phyloP scores from a whole-genome alignment of 2,797 vertebrate genomes.

The Australoheros facetus region DNA sequence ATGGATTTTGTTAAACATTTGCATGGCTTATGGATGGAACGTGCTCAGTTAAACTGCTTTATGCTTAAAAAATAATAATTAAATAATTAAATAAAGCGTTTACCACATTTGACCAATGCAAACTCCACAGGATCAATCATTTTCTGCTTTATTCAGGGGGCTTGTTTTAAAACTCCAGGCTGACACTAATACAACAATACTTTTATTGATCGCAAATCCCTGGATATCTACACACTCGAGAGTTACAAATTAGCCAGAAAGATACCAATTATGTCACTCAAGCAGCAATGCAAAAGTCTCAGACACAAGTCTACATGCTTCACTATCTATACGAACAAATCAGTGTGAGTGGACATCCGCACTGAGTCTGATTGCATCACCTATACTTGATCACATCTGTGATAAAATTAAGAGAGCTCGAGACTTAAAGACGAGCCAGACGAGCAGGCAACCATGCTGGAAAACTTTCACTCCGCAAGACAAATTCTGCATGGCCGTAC shows the following conservation, averaged over 20 bases:
- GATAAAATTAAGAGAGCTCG: background rate
- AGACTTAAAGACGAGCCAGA: background rate
- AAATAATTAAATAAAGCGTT: background rate
- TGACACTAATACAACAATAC: background rate
- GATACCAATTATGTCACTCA: slow-evolving; percentile 13
- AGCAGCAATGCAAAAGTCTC: slow-evolving; percentile 33
- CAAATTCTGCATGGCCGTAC: slow-evolving; percentile 44
- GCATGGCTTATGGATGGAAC: slow-evolving; percentile 14
- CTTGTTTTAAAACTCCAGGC: background rate
- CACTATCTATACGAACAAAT: slow-evolving; percentile 19
- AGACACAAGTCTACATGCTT: slow-evolving; percentile 27
- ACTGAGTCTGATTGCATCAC: background rate
- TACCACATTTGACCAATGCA: background rate
- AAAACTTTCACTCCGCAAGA: slow-evolving; percentile 11
- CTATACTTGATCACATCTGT: slow-evolving; percentile 1
- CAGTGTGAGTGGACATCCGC: background rate
- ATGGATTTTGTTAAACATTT: slow-evolving; percentile 49
- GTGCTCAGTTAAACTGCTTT: background rate
- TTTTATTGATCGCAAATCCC: background rate
- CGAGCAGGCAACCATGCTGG: background rate
- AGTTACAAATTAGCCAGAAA: slow-evolving; percentile 55
- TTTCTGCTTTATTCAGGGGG: slow-evolving; percentile 11
- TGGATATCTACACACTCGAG: background rate
- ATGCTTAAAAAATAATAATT: background rate
- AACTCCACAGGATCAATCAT: slow-evolving; percentile 20